Evolutionary conservation across 2,888 invertebrate genomes (phyloP).

Genomic region (Euspilapteryx auroguttella): DNA sequence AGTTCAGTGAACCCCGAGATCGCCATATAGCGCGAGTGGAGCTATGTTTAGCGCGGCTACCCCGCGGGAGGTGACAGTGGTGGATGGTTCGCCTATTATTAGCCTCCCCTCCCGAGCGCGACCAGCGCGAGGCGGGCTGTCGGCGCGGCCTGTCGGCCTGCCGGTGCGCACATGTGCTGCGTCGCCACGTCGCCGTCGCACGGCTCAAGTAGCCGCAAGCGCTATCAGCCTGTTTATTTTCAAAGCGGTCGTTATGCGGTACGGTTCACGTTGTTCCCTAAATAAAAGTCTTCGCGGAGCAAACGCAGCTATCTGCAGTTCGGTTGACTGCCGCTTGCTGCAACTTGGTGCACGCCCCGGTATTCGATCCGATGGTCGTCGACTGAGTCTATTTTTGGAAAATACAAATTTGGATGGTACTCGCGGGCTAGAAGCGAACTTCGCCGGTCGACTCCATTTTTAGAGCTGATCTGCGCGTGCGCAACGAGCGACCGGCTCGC

Average conservation of each 20-base stretch:
- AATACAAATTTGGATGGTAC: constrained; percentile 77
- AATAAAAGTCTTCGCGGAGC: constrained; percentile 20
- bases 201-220: constrained; percentile 14
- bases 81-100: constrained; percentile 58
- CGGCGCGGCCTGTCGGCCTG: no score
- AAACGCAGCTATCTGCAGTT: neutral
- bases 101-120: constrained; percentile 56
- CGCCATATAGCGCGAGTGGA: constrained; percentile 48
- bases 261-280: constrained; percentile 46
- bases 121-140: constrained; percentile 35
- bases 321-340: constrained; percentile 15
- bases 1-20: constrained; percentile 54
- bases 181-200: constrained; percentile 27
- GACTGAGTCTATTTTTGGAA: constrained; percentile 72
- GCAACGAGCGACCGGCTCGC: constrained; percentile 35
- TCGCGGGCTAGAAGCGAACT: constrained; percentile 55
- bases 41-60: constrained; percentile 56
- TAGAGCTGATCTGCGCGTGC: constrained; percentile 59
- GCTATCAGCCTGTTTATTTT: constrained; percentile 33
- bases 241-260: constrained; percentile 52
- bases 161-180: constrained; percentile 55
- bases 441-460: constrained; percentile 57
- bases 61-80: constrained; percentile 61
- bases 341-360: constrained; percentile 53
- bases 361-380: constrained; percentile 59